phyloP scores from a whole-genome alignment of 2,888 invertebrate genomes.

The Incurvaria masculella region DNA sequence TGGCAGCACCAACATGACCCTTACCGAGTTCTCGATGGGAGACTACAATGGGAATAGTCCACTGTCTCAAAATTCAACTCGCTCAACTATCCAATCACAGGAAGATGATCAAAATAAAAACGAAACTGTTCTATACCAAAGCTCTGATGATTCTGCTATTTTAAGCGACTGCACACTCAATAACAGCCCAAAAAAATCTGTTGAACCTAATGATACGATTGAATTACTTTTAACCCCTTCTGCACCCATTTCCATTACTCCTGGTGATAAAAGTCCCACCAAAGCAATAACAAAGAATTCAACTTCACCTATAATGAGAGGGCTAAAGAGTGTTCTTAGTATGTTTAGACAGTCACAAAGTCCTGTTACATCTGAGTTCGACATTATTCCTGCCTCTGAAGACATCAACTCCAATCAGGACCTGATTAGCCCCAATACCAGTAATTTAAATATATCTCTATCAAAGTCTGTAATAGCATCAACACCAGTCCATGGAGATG shows the following conservation, averaged over 20 bases:
- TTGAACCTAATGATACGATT: constrained; percentile 27
- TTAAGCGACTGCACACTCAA: neutral
- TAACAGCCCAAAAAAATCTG: constrained; percentile 26
- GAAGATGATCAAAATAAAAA: constrained; percentile 22
- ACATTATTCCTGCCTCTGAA: constrained; percentile 1
- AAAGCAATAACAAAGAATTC: constrained; percentile 33
- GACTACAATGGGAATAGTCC: neutral
- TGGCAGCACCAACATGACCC: neutral
- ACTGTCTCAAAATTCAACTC: neutral
- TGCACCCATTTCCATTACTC: constrained; percentile 38
- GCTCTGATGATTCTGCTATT: neutral
- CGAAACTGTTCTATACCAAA: constrained; percentile 19
- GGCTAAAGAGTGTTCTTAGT: constrained; percentile 41
- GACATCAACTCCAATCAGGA: neutral
- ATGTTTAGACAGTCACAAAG: constrained; percentile 48
- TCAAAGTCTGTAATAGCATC: constrained; percentile 23
- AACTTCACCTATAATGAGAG: constrained; percentile 44
- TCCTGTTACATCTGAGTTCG: constrained; percentile 31
- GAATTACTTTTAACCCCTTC: constrained; percentile 33
- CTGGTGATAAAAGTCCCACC: constrained; percentile 43
- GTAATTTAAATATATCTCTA: neutral
- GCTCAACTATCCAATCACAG: neutral
- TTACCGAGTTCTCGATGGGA: neutral
- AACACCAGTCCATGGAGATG: constrained; percentile 29
- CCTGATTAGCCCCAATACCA: neutral